Base-by-base conservation (phyloP, 2,113 vertebrate species). In the Bothrops jararaca region DNA sequence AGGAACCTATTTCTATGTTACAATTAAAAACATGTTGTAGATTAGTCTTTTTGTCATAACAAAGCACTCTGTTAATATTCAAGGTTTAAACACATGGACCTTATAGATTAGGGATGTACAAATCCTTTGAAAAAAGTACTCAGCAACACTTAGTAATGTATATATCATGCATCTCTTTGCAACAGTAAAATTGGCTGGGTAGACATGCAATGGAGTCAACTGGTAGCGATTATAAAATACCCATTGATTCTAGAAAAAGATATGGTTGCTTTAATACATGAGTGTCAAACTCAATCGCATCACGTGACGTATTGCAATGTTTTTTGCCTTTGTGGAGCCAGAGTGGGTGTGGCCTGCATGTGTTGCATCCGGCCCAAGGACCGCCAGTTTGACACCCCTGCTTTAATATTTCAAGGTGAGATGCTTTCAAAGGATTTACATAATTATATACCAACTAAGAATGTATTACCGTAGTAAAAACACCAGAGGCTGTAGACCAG, bases 401-500 rank as follows among this genome's bases (percentile, higher is more conserved):
- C n/a, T 74, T 74, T 74, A 74, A 18, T 74, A 74, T 74, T 74
- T 74, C n/a, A 80, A 39, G 7, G 15, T 39, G 34, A 80, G 34
- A 20, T 39, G 6, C 18, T 80, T 39, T 80, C 34, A 39, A 80
- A 74, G n/a, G 15, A 74, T 74, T 39, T 74, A 74, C n/a, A 74
- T 74, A 74, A 74, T 74, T 39, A 80, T 80, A 39, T 5, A 92
- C 88, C 92, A 95, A 95, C 8, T 91, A 92, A 53, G 34, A 93
- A 0, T 88, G 93, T 60, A 95, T 98, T 98, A 99, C 99, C 96
- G 98, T 99, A 93, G 99, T 99, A 96, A 99, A 99, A 95, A 99
- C 99, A 90, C 97, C 99, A 29, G 99, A 99, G 34, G 99, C 99
- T 57, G 99, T 99, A 89, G 99, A 99, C 99, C 99, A 99, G 88